phyloP scores from a whole-genome alignment of 37 sponge, comb jelly and placozoan species.

The Aplysina aerophoba region DNA sequence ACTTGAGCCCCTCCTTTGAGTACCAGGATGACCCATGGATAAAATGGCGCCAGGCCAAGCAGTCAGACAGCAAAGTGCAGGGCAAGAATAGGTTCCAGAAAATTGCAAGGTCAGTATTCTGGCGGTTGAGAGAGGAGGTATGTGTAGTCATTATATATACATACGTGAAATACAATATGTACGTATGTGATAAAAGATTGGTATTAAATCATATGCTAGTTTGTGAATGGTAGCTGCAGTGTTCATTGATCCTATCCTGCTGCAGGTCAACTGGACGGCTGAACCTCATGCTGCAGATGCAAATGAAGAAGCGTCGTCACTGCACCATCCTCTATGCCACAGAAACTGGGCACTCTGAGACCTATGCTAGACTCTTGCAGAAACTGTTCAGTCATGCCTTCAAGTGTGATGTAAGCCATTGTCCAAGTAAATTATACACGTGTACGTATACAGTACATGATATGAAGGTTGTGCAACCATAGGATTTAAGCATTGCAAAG shows the following conservation, averaged over 20 bases:
- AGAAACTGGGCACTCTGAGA: slow-evolving; percentile 81
- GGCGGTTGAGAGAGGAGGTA: too few species aligned
- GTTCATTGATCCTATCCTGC: too few species aligned
- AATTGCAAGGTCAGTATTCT: slow-evolving; percentile 2
- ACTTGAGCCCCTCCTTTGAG: slow-evolving; percentile 82
- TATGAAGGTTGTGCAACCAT: too few species aligned
- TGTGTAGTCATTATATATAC: too few species aligned
- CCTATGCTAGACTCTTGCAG: slow-evolving; percentile 78
- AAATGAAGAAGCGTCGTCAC: slow-evolving; percentile 64
- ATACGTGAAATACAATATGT: neutral
- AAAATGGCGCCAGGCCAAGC: slow-evolving; percentile 1
- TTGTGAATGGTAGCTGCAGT: too few species aligned
- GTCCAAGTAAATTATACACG: too few species aligned
- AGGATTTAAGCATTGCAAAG: too few species aligned
- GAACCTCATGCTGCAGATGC: slow-evolving; percentile 5
- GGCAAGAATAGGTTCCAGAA: neutral
- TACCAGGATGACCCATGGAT: slow-evolving; percentile 62
- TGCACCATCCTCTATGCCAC: slow-evolving; percentile 89
- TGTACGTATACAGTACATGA: too few species aligned
- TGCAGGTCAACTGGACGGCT: slow-evolving; percentile 13
- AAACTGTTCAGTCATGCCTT: slow-evolving; percentile 78
- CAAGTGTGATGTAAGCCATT: slow-evolving; percentile 22
- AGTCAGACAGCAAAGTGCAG: neutral
- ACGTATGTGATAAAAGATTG: too few species aligned
- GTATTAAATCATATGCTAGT: too few species aligned